Percentiles rank a stretch among this genome's conserved stretches.
Evolutionary conservation across 2,888 invertebrate genomes (phyloP).

Genomic region (Apamea crenata): DNA sequence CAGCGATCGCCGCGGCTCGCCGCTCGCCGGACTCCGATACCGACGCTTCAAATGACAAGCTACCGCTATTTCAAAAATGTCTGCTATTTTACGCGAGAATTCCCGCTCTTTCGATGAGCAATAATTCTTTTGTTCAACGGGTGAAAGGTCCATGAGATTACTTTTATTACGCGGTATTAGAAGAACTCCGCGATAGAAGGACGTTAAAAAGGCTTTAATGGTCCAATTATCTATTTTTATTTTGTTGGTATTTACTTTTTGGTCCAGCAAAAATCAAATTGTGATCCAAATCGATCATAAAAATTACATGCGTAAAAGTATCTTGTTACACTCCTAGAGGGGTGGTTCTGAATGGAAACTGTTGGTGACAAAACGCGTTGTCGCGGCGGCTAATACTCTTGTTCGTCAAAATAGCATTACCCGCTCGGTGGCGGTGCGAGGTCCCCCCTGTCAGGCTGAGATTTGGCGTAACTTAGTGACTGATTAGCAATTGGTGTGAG

Average conservation of each 20-base stretch:
- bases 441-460: slow-evolving; percentile 84
- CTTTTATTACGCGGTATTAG: slow-evolving; percentile 77
- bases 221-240: slow-evolving; percentile 20
- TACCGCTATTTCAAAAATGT: slow-evolving; percentile 87
- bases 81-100: slow-evolving; percentile 85
- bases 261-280: neutral
- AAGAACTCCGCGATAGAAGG: slow-evolving; percentile 55
- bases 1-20: slow-evolving; percentile 80
- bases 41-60: slow-evolving; percentile 85
- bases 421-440: slow-evolving; percentile 74
- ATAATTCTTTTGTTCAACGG: slow-evolving; percentile 83
- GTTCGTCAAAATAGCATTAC: slow-evolving; percentile 87
- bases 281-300: neutral
- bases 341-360: slow-evolving; percentile 60
- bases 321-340: slow-evolving; percentile 8
- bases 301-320: slow-evolving; percentile 9
- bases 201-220: slow-evolving; percentile 34
- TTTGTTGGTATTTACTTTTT: neutral
- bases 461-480: slow-evolving; percentile 89
- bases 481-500: slow-evolving; percentile 88
- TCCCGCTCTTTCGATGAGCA: slow-evolving; percentile 81
- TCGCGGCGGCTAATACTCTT: slow-evolving; percentile 79
- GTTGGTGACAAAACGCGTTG: slow-evolving; percentile 71
- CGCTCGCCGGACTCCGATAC: slow-evolving; percentile 82
- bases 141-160: slow-evolving; percentile 78